Base-by-base conservation (phyloP, 2,797 vertebrate genomes). In the Myotis myotis region DNA sequence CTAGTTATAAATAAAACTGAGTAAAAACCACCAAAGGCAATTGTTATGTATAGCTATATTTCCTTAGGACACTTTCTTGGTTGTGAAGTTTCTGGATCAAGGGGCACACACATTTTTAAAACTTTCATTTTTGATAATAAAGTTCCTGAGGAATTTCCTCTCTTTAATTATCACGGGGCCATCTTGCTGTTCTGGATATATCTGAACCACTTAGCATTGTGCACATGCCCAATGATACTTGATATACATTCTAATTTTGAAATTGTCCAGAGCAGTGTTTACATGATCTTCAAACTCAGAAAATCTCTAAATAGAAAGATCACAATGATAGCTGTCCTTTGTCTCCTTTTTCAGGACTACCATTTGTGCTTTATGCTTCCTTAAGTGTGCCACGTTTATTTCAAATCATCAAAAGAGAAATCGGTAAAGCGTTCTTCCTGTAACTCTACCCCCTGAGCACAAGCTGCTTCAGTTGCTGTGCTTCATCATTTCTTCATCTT, bases 171-270 rank as follows among this genome's bases (percentile, higher is more conserved):
- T 89, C 74, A 64, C 2, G 57, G 51, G 38, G 30, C n/a, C 68
- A 57, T 87, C 62, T 85, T 82, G 23, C 66, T 79, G 28, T 94
- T 88, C 68, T 81, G 76, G 75, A 55, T 94, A 60, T 84, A 89
- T 72, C 47, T 66, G 28, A 72, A 71, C 9, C 22, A 44, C 33
- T 92, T 76, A 84, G 76, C 76, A 51, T 62, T 88, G 79, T 75
- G 60, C 49, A 84, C 78, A 51, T 55, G 68, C 53, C 44, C 74
- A 51, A 47, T 64, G 64, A 55, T 74, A 96, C 75, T 86, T 78
- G 38, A 88, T 94, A 88, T n/a, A 79, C n/a, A 78, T 82, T 62
- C 79, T 96, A 90, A 95, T 92, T 95, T 92, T 96, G 88, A 90
- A 95, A 76, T 64, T 66, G 72, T 85, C 85, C 85, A 89, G 80